Evolutionary conservation across 2,113 vertebrate species (phyloP).

Genomic region (Trochalopteron elliotii): DNA sequence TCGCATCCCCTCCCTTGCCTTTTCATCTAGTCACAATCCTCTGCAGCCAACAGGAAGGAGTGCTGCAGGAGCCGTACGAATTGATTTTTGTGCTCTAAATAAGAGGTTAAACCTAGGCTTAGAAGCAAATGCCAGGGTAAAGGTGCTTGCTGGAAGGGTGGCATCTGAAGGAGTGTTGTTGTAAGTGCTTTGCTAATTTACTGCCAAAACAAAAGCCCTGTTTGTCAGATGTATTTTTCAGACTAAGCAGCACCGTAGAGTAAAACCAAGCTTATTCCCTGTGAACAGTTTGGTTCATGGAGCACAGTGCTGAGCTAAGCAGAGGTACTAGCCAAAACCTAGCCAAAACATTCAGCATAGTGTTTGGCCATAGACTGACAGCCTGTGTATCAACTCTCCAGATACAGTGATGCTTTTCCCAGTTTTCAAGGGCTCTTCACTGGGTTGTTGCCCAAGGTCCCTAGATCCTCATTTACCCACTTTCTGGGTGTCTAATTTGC

Average conservation of each 20-base stretch:
- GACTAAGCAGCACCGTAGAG: neutral
- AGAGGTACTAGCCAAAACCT: neutral
- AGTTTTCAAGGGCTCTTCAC: neutral
- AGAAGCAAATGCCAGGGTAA: neutral
- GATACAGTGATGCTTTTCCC: neutral
- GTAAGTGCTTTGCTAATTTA: neutral
- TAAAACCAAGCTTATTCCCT: neutral
- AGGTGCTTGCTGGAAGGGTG: neutral
- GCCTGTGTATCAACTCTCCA: neutral
- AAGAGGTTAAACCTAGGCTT: conserved; percentile 12
- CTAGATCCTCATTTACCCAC: rapidly evolving
- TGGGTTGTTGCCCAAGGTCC: neutral
- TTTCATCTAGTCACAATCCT: conserved; percentile 14
- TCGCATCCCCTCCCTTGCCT: neutral
- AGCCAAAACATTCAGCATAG: neutral
- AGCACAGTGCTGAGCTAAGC: neutral
- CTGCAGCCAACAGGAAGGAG: neutral
- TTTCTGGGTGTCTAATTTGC: neutral
- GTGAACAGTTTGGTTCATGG: neutral
- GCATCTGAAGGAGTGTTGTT: neutral
- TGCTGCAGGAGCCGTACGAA: neutral
- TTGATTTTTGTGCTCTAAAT: neutral
- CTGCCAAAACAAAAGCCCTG: neutral
- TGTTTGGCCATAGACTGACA: neutral
- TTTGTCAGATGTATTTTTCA: neutral